Conservation (phyloP, 2,888 invertebrate genomes). For the Mactromeris polynyma region DNA sequence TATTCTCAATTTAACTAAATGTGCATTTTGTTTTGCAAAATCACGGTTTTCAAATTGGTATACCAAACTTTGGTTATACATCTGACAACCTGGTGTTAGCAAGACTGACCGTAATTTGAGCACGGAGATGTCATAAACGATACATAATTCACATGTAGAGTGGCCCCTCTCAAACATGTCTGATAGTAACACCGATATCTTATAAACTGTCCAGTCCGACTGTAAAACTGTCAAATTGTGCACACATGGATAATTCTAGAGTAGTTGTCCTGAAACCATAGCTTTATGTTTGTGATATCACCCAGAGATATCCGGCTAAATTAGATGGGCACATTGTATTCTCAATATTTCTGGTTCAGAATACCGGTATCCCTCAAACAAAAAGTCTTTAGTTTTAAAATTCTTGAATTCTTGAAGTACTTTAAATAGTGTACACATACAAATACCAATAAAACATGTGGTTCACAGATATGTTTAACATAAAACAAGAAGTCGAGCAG, state of each 20-base stretch:
- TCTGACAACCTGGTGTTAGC: neutral
- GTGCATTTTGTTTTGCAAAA: neutral
- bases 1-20: too few species aligned
- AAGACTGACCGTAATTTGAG: neutral
- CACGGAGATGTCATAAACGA: neutral
- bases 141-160: constrained; percentile 15
- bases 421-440: neutral
- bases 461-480: neutral
- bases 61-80: neutral
- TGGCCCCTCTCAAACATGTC: constrained; percentile 30
- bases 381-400: neutral
- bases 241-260: constrained; percentile 40
- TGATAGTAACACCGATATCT: constrained; percentile 35
- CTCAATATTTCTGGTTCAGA: neutral
- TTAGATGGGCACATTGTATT: neutral
- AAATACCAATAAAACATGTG: neutral
- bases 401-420: neutral
- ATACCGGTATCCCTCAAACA: neutral
- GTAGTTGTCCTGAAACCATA: constrained; percentile 20
- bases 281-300: neutral
- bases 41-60: neutral
- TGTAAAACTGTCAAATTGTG: constrained; percentile 37
- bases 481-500: too few species aligned
- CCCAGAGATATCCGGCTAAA: neutral
- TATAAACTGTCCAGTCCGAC: constrained; percentile 43